phyloP scores from a whole-genome alignment of 2,113 vertebrate genomes.

The cattle (Bos taurus) region ARS-UCD2.0 NC_037329.1:15183001-15183500 shows the following conservation, averaged over 20 bases:
- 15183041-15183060: neutral
- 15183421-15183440: too few relatives aligned
- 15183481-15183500: conserved; percentile 25
- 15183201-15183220: neutral
- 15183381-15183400: too few relatives aligned
- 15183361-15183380: too few relatives aligned
- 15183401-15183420: too few relatives aligned
- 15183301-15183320: neutral
- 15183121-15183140: conserved; percentile 20
- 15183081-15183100: neutral
- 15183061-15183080: neutral
- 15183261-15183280: neutral
- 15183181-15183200: neutral
- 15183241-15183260: neutral
- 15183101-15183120: neutral
- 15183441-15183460: too few relatives aligned
- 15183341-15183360: too few relatives aligned
- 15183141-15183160: neutral
- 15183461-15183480: conserved; percentile 35
- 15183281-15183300: neutral
- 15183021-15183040: neutral
- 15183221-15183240: neutral
- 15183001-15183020: neutral
- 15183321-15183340: neutral
- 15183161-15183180: neutral